These are phyloP conservation scores for Triplophysa dalaica DNA, from an alignment of 2,113 vertebrate species.

Conservation along the genomic window DNA sequence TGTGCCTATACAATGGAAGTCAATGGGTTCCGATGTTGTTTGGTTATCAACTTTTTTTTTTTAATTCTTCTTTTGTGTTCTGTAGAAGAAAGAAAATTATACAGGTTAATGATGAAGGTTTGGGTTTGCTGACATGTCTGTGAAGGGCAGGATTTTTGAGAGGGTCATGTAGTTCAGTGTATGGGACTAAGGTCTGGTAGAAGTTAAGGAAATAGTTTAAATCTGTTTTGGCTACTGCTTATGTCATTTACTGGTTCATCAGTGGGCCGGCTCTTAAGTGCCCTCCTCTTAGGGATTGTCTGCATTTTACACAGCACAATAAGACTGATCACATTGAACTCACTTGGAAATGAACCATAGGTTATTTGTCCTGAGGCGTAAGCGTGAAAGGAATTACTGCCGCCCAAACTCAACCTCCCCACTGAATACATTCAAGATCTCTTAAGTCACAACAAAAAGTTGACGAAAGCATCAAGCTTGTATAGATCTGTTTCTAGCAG, in stretches of 20 bases:
- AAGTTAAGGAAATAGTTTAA: no score
- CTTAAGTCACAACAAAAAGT: background rate
- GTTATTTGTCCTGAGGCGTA: constrained; percentile 36
- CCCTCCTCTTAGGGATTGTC: constrained; percentile 30
- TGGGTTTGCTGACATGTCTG: no score
- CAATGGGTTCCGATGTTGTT: no score
- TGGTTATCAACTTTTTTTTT: no score
- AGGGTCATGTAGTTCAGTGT: background rate
- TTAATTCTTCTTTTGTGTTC: no score
- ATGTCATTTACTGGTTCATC: constrained; percentile 48
- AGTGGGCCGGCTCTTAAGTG: constrained; percentile 25
- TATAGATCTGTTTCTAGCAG: background rate
- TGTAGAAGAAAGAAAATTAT: no score
- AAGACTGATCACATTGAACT: constrained; percentile 46
- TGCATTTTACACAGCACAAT: constrained; percentile 32
- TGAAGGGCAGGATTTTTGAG: no score
- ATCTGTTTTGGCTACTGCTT: constrained; percentile 9
- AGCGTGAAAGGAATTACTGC: constrained; percentile 42
- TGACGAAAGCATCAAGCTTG: background rate
- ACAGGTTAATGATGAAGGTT: no score
- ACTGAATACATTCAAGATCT: constrained; percentile 32
- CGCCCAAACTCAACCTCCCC: constrained; percentile 27
- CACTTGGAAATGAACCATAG: constrained; percentile 40
- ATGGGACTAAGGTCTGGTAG: background rate
- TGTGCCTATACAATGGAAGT: no score